phyloP scores from a whole-genome alignment of 2,797 vertebrate genomes.

The Malacoctenus gilli region DNA sequence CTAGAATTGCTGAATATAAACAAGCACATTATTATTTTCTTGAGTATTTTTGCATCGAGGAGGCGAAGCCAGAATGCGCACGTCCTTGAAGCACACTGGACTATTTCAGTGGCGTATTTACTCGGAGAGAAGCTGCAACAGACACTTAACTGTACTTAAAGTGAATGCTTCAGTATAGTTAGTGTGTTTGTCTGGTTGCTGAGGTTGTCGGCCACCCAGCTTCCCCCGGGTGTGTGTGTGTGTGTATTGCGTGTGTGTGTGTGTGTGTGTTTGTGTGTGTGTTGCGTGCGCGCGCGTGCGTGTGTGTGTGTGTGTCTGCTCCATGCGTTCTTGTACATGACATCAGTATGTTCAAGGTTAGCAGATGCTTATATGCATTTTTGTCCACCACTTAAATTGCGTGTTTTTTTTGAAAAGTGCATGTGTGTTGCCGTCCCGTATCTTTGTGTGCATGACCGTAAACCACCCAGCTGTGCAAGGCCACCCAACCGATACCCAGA shows the following conservation, averaged over 20 bases:
- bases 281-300: constrained; percentile 3
- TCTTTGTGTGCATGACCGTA: neutral
- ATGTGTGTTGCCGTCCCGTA: neutral
- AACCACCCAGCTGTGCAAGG: constrained; percentile 15
- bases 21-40: constrained; percentile 5
- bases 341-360: neutral
- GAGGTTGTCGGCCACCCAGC: constrained; percentile 60
- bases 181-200: constrained; percentile 67
- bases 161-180: constrained; percentile 59
- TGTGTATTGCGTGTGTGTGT: no score
- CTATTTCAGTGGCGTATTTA: constrained; percentile 55
- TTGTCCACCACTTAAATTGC: neutral
- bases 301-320: constrained; percentile 1
- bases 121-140: constrained; percentile 51
- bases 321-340: neutral
- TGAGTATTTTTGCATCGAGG: neutral
- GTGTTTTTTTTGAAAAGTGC: neutral
- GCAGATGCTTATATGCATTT: constrained; percentile 5
- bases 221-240: constrained; percentile 28
- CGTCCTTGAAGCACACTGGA: constrained; percentile 6
- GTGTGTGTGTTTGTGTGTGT: no score
- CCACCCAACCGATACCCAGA: constrained; percentile 58
- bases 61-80: constrained; percentile 2
- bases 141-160: constrained; percentile 55
- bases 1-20: constrained; percentile 1